Evolutionary conservation across 2,113 vertebrate genomes (phyloP).

Genomic region (Ceyx melanurus): DNA sequence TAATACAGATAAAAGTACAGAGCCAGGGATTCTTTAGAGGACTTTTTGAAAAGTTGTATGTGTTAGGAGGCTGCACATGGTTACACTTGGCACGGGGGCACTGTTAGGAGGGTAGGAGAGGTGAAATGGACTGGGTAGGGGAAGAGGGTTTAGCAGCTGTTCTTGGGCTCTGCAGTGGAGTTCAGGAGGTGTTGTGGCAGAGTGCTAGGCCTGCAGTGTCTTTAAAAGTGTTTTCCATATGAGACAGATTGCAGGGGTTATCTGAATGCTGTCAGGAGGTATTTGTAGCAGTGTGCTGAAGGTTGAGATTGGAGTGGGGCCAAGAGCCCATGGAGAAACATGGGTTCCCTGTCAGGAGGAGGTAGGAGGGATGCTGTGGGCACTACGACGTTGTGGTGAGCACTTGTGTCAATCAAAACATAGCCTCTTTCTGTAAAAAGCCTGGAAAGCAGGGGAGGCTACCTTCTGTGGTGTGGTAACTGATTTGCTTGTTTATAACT

Average conservation of each 20-base stretch:
- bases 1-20: background rate
- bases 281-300: background rate
- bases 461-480: background rate
- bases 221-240: background rate
- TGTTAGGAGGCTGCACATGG: rapidly evolving
- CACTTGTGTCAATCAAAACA: background rate
- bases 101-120: background rate
- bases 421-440: background rate
- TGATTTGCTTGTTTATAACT: background rate
- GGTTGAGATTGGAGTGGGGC: background rate
- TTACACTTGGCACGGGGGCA: background rate
- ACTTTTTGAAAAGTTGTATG: background rate
- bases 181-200: background rate
- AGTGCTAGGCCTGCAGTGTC: background rate
- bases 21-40: background rate
- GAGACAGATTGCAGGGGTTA: background rate
- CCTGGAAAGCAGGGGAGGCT: background rate
- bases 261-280: background rate
- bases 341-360: background rate
- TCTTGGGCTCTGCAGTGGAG: background rate
- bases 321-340: background rate
- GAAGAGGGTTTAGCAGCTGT: background rate
- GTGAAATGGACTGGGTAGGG: background rate
- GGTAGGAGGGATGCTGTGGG: background rate
- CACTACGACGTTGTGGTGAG: background rate